These are phyloP conservation scores for Lethrus apterus DNA, from an alignment of 1,140 invertebrate species.

Conservation along the genomic window DNA sequence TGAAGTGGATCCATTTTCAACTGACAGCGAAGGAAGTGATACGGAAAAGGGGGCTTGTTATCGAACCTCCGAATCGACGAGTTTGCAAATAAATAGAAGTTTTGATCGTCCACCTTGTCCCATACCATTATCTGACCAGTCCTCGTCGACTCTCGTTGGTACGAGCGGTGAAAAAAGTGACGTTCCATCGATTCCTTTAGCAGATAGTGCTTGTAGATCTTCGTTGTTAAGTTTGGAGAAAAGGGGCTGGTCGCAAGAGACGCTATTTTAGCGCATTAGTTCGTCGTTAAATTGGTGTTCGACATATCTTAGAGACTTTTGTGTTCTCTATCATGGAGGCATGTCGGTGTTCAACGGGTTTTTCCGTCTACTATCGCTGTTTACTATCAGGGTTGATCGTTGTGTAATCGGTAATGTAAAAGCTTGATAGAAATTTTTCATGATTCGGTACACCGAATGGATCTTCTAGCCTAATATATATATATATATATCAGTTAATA, in stretches of 20 bases:
- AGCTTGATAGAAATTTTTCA: too few relatives aligned
- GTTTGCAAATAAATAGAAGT: slow-evolving; percentile 1
- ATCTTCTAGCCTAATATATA: too few relatives aligned
- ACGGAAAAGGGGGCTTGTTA: slow-evolving; percentile 29
- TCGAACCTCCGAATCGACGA: slow-evolving; percentile 5
- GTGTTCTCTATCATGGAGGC: background rate
- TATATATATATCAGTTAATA: too few relatives aligned
- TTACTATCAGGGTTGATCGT: slow-evolving; percentile 9
- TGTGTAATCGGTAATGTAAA: too few relatives aligned
- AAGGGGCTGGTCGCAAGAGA: slow-evolving; percentile 31
- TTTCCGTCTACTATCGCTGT: slow-evolving; percentile 9
- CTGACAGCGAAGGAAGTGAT: slow-evolving; percentile 58
- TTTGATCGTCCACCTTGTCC: background rate
- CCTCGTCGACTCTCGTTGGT: slow-evolving; percentile 1
- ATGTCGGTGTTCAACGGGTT: background rate
- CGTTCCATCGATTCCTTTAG: slow-evolving; percentile 5
- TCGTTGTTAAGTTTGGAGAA: slow-evolving; percentile 1
- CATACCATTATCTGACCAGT: slow-evolving; percentile 3
- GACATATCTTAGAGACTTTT: background rate
- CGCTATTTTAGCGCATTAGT: slow-evolving; percentile 34
- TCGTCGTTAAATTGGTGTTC: background rate
- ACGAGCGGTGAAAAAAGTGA: background rate
- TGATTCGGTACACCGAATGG: too few relatives aligned
- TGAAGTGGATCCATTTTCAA: slow-evolving; percentile 71
- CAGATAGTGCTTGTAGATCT: background rate